Evolutionary conservation across 2,113 vertebrate genomes (phyloP).

Genomic region (Dryoscopus gambensis): DNA sequence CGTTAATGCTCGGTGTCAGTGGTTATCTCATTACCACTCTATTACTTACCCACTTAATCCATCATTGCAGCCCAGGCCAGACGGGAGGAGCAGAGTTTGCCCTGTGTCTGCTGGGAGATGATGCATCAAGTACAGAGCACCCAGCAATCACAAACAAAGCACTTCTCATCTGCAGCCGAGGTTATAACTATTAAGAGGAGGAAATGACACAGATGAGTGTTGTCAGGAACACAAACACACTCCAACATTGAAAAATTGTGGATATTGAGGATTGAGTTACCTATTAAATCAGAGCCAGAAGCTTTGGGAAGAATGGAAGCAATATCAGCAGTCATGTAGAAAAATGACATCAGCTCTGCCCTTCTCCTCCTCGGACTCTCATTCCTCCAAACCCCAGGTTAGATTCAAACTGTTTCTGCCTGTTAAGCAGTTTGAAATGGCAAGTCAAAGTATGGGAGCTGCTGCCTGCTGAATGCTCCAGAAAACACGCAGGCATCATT

Average conservation of each 20-base stretch:
- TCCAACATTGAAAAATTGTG: background rate
- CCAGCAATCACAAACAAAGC: conserved; percentile 8
- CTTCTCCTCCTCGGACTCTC: background rate
- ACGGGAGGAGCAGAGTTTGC: background rate
- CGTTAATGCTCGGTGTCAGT: conserved; percentile 66
- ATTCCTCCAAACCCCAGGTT: background rate
- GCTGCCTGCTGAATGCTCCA: background rate
- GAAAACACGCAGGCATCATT: background rate
- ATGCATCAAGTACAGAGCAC: background rate
- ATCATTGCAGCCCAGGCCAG: conserved; percentile 37
- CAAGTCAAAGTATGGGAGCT: background rate
- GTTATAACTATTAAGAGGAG: background rate
- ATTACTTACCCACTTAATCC: conserved; percentile 63
- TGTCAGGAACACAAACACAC: background rate
- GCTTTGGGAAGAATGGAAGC: background rate
- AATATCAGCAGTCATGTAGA: background rate
- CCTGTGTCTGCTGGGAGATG: background rate
- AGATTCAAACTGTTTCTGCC: background rate
- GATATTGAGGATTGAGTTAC: background rate
- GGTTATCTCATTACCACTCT: conserved; percentile 71
- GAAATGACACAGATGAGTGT: background rate
- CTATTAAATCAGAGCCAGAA: background rate
- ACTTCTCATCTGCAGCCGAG: background rate
- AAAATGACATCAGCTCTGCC: background rate
- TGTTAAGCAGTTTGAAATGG: background rate